A percentile compares a stretch with the other conserved stretches of the same genome.
These are phyloP conservation scores for Seira ritae DNA, from an alignment of 2,888 invertebrate genomes.

Conservation along the genomic window DNA sequence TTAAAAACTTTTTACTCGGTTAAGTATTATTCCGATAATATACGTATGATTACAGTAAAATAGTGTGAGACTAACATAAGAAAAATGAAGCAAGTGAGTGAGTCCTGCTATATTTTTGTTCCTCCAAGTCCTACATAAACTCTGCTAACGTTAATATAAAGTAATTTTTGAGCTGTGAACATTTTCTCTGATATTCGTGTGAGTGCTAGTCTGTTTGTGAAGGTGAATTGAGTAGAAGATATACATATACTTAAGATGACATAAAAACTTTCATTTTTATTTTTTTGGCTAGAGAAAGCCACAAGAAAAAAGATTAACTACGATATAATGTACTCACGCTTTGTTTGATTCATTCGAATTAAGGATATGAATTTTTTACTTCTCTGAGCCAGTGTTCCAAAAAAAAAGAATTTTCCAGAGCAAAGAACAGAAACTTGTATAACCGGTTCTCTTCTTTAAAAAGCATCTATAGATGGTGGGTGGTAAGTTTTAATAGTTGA, in stretches of 20 bases:
- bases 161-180: background rate
- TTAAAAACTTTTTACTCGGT: background rate
- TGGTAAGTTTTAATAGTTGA: no score
- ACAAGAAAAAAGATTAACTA: background rate
- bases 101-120: no score
- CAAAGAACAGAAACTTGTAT: conserved; percentile 3
- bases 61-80: no score
- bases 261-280: background rate
- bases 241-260: background rate
- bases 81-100: no score
- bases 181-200: no score
- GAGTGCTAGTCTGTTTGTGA: no score
- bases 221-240: background rate
- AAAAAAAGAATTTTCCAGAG: conserved; percentile 28
- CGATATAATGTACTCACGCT: no score
- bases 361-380: background rate
- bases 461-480: no score
- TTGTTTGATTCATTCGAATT: background rate
- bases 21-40: background rate
- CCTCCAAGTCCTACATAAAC: no score
- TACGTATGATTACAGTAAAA: background rate
- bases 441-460: no score
- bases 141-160: background rate
- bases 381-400: no score
- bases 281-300: background rate